A percentile compares a stretch with the other conserved stretches of the same genome.
Evolutionary conservation across 2,797 vertebrate species (phyloP).

Genomic region (Clangula hyemalis): DNA sequence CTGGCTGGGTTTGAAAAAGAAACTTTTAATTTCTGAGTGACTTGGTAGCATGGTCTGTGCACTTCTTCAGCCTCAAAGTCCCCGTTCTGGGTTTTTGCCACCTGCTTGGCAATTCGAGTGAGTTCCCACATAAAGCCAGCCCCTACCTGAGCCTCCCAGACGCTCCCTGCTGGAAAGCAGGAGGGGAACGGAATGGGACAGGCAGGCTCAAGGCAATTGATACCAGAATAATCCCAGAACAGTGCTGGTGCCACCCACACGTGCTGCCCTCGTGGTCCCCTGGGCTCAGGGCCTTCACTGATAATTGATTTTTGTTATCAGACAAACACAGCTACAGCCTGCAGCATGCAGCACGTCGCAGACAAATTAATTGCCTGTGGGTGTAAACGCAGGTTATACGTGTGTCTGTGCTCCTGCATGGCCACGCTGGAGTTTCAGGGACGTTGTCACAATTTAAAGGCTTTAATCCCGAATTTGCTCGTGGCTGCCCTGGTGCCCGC

Average conservation of each 20-base stretch:
- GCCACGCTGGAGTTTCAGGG: neutral
- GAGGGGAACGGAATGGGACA: neutral
- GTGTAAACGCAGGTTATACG: neutral
- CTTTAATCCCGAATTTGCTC: neutral
- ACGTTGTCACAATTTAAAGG: neutral
- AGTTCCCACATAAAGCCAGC: neutral
- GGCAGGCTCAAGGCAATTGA: neutral
- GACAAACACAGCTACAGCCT: neutral
- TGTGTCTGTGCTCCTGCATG: neutral
- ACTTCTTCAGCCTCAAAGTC: neutral
- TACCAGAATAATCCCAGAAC: neutral
- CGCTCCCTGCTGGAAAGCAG: neutral
- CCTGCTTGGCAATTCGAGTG: conserved; percentile 24
- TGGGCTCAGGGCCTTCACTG: neutral
- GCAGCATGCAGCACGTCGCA: accelerated
- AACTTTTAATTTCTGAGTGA: neutral
- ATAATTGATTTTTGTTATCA: neutral
- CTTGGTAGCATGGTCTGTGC: neutral
- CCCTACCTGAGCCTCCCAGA: neutral
- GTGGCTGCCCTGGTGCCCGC: neutral
- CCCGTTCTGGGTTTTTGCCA: neutral
- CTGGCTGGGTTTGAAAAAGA: neutral
- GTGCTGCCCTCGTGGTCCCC: neutral
- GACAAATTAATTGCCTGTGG: neutral
- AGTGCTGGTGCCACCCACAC: neutral